A percentile compares a stretch with the other conserved stretches of the same genome.
Evolutionary conservation across 2,888 invertebrate species (phyloP).

Genomic region (Papilio elwesi): DNA sequence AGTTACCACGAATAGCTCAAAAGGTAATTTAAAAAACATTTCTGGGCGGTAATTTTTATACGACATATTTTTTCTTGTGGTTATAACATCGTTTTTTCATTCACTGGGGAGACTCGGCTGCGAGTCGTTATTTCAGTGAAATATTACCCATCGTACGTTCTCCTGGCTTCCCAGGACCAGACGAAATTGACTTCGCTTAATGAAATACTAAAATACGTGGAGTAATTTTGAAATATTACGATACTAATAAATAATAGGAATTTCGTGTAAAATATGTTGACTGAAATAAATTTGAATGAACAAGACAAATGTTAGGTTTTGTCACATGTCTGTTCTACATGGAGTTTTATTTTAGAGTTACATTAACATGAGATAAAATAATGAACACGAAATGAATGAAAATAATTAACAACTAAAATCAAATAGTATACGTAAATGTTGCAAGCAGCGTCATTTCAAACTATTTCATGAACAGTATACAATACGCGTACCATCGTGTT

Average conservation of each 20-base stretch:
- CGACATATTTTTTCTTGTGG: conserved; percentile 19
- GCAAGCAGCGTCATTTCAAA: no score
- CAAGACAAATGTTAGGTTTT: not conserved
- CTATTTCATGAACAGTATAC: no score
- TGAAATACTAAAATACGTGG: conserved; percentile 52
- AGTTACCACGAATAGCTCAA: not conserved
- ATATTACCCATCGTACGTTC: conserved; percentile 66
- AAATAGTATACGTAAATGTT: no score
- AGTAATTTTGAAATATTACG: conserved; percentile 34
- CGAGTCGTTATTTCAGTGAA: conserved; percentile 64
- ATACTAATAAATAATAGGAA: conserved; percentile 3
- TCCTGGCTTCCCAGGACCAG: conserved; percentile 49
- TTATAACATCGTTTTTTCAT: conserved; percentile 59
- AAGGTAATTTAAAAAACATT: not conserved
- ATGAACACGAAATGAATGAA: no score
- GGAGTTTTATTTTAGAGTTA: no score
- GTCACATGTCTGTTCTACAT: not conserved
- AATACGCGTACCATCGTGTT: no score
- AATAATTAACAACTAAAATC: no score
- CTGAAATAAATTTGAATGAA: not conserved
- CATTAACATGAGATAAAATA: no score
- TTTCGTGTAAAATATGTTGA: conserved; percentile 3
- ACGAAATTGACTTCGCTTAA: conserved; percentile 68
- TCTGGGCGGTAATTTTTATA: not conserved
- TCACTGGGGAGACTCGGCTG: conserved; percentile 56